Evolutionary conservation across 1,140 invertebrate genomes (phyloP).

Genomic region (Microplitis demolitor): DNA sequence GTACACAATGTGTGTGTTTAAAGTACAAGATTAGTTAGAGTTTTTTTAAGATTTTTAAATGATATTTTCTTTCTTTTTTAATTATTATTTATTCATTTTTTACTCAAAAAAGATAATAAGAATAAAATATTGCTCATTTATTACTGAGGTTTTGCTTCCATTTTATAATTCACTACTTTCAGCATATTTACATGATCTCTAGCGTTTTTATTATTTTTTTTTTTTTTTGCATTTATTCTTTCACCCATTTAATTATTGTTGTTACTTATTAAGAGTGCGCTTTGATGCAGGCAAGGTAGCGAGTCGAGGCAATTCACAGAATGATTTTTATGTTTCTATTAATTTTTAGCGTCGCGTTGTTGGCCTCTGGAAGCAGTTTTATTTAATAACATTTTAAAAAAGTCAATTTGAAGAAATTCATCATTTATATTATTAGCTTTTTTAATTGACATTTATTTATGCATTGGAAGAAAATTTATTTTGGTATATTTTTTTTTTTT

Average conservation of each 20-base stretch:
- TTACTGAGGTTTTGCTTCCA: conserved; percentile 44
- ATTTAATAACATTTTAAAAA: conserved; percentile 10
- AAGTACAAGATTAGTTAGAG: conserved; percentile 49
- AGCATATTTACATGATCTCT: conserved; percentile 45
- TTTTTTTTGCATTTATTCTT: conserved; percentile 22
- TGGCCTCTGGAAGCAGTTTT: conserved; percentile 28
- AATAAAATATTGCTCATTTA: conserved; percentile 61
- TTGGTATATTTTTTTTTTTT: conserved; percentile 11
- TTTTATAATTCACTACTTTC: conserved; percentile 46
- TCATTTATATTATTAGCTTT: not conserved
- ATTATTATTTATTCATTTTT: conserved; percentile 29
- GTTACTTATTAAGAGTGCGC: conserved; percentile 35
- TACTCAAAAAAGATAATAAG: conserved; percentile 49
- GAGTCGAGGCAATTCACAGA: conserved; percentile 44
- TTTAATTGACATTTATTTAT: conserved; percentile 18
- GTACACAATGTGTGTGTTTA: conserved; percentile 45
- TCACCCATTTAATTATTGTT: not conserved
- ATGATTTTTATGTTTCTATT: conserved; percentile 22
- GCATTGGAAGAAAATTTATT: conserved; percentile 17
- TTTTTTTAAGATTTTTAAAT: conserved; percentile 41
- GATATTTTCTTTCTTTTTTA: conserved; percentile 32
- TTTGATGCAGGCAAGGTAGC: conserved; percentile 43
- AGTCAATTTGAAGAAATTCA: not conserved
- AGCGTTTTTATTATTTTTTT: conserved; percentile 11
- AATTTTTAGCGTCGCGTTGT: conserved; percentile 7